These are phyloP conservation scores for Cyanocitta stelleri DNA, from an alignment of 2,113 vertebrate species.

Conservation along the genomic window DNA sequence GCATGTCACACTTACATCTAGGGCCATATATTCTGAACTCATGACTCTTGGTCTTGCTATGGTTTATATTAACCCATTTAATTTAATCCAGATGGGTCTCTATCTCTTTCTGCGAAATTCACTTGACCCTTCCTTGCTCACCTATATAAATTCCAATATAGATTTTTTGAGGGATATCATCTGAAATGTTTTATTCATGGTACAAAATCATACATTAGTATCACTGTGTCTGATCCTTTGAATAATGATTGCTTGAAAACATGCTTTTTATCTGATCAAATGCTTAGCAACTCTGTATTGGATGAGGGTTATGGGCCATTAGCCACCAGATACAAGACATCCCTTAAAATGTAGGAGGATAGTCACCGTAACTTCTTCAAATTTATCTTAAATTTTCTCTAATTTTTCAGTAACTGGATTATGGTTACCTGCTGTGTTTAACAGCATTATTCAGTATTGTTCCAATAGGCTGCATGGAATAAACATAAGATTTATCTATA, in stretches of 20 bases:
- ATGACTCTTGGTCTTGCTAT: not conserved
- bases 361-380: not conserved
- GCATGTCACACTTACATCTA: not conserved
- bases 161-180: conserved; percentile 46
- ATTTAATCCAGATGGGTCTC: not conserved
- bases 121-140: conserved; percentile 23
- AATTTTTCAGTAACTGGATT: not conserved
- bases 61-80: not conserved
- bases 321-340: not conserved
- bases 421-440: not conserved
- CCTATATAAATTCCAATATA: conserved; percentile 39
- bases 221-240: conserved; percentile 34
- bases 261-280: conserved; percentile 28
- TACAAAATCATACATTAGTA: conserved; percentile 54
- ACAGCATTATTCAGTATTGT: not conserved
- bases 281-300: not conserved
- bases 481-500: not conserved
- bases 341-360: not conserved
- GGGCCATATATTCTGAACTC: not conserved
- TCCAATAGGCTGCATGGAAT: not conserved
- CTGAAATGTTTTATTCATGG: conserved; percentile 58
- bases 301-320: conserved; percentile 8
- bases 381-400: not conserved
- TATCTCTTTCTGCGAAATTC: not conserved
- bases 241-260: conserved; percentile 48